Base-by-base conservation (phyloP, 2,888 invertebrate species). In the Amphimallon solstitiale region DNA sequence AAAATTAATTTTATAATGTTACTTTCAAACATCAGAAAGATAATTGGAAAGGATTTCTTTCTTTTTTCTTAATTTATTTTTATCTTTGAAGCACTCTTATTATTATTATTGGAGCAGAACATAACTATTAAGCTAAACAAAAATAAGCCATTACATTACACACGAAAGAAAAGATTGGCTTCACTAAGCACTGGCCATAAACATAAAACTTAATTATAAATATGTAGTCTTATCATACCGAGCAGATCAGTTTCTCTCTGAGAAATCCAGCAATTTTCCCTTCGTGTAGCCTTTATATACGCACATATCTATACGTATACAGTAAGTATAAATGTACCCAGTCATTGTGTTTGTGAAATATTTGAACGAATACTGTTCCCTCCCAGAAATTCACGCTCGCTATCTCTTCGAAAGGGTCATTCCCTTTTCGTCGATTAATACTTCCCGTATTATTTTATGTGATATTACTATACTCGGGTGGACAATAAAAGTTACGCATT, bases 401-500 rank as follows among this genome's bases (percentile, higher is more conserved):
- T 63, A 63, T 63, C 62, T 62, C 40, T 59, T 17, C 34, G 34
- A 23, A 45, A 52, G 66, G 61, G 66, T 52, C 59, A 62, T 46
- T 66, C 66, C 60, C 51, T 56, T 62, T 45, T 43, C 34, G 40
- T 9, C 61, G 48, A 65, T 65, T 61, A 66, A 66, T 66, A 63
- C 63, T 17, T 63, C 56, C 29, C 40, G 43, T 49, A 49, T 66
- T 66, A 66, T 63, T 66, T 63, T 59, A 63, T 63, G 48, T 54
- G 14, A 21, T 48, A 45, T 29, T 65, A 65, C 43, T 54, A 54
- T 54, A 63, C 66, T 63, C 66, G 23, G 7, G 62, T 46, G 66
- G 34, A 63, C 62, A 46, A 66, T 66, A 66, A 63, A 66, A 63
- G 62, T 63, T 52, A 63, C 56, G 61, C 63, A 54, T 66, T 63